Percentiles rank a stretch among this genome's conserved stretches.
These are phyloP conservation scores for Luffia ferchaultella DNA, from an alignment of 2,888 invertebrate species.

Conservation along the genomic window DNA sequence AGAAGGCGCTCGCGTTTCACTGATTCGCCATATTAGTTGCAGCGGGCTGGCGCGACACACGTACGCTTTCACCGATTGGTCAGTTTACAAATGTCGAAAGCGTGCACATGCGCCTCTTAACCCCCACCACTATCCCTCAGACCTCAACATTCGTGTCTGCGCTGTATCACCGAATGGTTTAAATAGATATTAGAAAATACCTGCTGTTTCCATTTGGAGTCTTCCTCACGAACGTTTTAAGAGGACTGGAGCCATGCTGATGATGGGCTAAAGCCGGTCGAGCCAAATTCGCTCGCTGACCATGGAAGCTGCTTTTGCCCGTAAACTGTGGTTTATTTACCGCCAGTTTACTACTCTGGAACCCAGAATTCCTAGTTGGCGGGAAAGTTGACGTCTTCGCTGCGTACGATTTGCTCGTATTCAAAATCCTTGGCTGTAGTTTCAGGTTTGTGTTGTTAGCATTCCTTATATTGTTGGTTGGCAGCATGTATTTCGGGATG, in stretches of 20 bases:
- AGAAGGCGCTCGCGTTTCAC: too few relatives aligned
- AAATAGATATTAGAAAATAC: too few relatives aligned
- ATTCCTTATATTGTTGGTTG: slow-evolving; percentile 51
- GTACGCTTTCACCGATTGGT: too few relatives aligned
- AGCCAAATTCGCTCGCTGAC: slow-evolving; percentile 52
- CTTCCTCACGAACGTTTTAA: slow-evolving; percentile 50
- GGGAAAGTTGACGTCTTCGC: slow-evolving; percentile 56
- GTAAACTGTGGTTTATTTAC: slow-evolving; percentile 37
- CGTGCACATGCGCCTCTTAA: too few relatives aligned
- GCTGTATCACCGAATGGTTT: too few relatives aligned
- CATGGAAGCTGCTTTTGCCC: slow-evolving; percentile 46
- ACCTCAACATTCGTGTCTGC: too few relatives aligned
- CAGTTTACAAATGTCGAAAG: too few relatives aligned
- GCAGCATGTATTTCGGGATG: slow-evolving; percentile 55
- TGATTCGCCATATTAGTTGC: too few relatives aligned
- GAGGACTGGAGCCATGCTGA: slow-evolving; percentile 40
- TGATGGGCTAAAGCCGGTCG: slow-evolving; percentile 42
- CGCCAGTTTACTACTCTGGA: slow-evolving; percentile 26
- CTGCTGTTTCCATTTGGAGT: slow-evolving; percentile 16
- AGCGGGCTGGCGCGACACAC: too few relatives aligned
- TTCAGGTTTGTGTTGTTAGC: slow-evolving; percentile 48
- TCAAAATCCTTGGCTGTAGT: slow-evolving; percentile 37
- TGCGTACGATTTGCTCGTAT: slow-evolving; percentile 40
- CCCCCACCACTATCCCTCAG: too few relatives aligned
- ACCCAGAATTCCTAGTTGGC: slow-evolving; percentile 48